Evolutionary conservation across 2,797 vertebrate genomes (phyloP), one percentile per base, ranked within the genome.

Genomic region (Netta rufina): DNA sequence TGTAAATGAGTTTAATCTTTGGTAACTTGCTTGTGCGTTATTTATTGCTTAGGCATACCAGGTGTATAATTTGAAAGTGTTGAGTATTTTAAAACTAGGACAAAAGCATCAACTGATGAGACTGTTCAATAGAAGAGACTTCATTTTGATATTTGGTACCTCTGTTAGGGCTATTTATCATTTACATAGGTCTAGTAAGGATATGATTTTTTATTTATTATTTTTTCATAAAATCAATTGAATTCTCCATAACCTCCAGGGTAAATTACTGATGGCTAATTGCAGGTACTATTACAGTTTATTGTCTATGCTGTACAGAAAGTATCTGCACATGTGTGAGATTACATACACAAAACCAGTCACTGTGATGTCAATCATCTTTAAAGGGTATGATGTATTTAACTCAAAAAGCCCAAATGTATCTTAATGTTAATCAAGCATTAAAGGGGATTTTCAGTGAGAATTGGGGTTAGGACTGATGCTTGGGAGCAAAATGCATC

Each of bases 81-180:
- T 62, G 15, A 80, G 56, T 47, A 3, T 73, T 90, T 75, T 47
- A 61, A 72, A 84, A 36, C 25, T 15, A 27, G 49, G 11, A 21
- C 13, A 49, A 45, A 81, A 86, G 30, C n/a, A 14, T 57, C 17
- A 24, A 30, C 18, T 61, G 56, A 49, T 61, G 12, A 69, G 54
- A 22, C 36, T 10, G 11, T 32, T 5, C 0, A 2, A 22, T 33
- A 6, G 10, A 9, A 66, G 62, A 93, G 72, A 77, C 43, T 56
- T 91, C 22, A 45, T 74, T 92, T 88, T 53, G 82, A 10, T 73
- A 36, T 95, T 89, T 93, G 82, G 32, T 75, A 86, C 27, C 65
- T 78, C 4, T 49, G 5, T 69, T 51, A 20, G 32, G 43, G 8
- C 25, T 38, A 39, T 45, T 90, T 82, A 6, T 51, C 14, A 43